Evolutionary conservation across 2,113 vertebrate genomes (phyloP).

Genomic region (Nyctibius bracteatus): DNA sequence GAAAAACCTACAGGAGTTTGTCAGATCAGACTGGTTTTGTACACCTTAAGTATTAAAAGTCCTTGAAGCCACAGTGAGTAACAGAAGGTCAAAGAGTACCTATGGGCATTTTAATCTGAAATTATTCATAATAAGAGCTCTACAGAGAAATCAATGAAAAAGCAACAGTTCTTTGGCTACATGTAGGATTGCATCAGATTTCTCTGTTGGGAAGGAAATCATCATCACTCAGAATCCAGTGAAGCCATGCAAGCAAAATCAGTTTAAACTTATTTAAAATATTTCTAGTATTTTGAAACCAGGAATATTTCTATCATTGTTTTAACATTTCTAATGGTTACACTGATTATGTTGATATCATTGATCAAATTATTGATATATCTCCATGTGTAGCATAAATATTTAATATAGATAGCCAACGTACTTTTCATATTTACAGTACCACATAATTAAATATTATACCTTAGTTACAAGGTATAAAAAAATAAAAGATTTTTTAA

Average conservation of each 20-base stretch:
- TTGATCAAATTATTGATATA: not conserved
- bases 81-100: not conserved
- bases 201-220: not conserved
- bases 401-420: not conserved
- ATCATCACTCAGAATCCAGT: not conserved
- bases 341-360: not conserved
- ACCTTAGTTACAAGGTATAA: not conserved
- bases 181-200: not conserved
- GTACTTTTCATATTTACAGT: not conserved
- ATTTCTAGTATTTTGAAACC: not conserved
- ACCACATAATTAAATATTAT: not conserved
- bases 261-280: not conserved
- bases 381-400: not conserved
- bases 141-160: not conserved
- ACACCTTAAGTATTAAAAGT: constrained; percentile 12
- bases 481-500: not conserved
- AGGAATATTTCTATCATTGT: not conserved
- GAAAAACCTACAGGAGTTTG: constrained; percentile 8
- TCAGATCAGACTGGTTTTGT: not conserved
- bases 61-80: not conserved
- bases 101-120: not conserved
- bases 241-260: not conserved
- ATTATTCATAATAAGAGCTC: not conserved
- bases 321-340: not conserved
- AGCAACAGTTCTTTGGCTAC: not conserved